These are phyloP conservation scores for Agonopterix subpropinquella DNA, from an alignment of 2,888 invertebrate genomes.

Conservation along the genomic window DNA sequence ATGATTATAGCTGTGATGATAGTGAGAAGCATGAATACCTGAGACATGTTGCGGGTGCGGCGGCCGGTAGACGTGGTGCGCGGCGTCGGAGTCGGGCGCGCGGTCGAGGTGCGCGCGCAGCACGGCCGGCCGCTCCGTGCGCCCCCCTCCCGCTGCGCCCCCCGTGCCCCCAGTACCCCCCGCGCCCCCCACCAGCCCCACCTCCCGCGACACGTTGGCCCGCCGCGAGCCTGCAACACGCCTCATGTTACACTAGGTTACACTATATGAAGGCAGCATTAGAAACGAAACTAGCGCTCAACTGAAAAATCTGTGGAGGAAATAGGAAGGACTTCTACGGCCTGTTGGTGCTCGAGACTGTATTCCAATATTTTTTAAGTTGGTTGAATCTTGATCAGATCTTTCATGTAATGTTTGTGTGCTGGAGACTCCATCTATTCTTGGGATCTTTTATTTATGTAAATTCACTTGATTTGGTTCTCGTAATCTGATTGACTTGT, in stretches of 20 bases:
- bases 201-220: slow-evolving; percentile 31
- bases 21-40: slow-evolving; percentile 1
- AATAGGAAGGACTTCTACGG: no score
- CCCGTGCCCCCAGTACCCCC: slow-evolving; percentile 29
- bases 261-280: neutral
- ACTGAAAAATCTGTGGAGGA: no score
- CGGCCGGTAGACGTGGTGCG: slow-evolving; percentile 45
- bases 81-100: slow-evolving; percentile 60
- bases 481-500: no score
- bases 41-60: slow-evolving; percentile 33
- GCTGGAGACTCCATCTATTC: no score
- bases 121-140: slow-evolving; percentile 66
- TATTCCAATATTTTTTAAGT: no score
- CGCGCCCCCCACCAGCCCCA: slow-evolving; percentile 42
- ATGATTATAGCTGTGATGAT: no score
- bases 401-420: no score
- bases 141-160: slow-evolving; percentile 16
- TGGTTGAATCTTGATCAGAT: no score
- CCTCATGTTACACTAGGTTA: slow-evolving; percentile 19
- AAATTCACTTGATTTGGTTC: no score
- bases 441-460: no score
- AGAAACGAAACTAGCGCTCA: no score
- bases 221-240: slow-evolving; percentile 43
- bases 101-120: slow-evolving; percentile 69
- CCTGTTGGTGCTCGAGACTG: no score